Base-by-base conservation (phyloP, 2,797 vertebrate species). In the Vultur gryphus region DNA sequence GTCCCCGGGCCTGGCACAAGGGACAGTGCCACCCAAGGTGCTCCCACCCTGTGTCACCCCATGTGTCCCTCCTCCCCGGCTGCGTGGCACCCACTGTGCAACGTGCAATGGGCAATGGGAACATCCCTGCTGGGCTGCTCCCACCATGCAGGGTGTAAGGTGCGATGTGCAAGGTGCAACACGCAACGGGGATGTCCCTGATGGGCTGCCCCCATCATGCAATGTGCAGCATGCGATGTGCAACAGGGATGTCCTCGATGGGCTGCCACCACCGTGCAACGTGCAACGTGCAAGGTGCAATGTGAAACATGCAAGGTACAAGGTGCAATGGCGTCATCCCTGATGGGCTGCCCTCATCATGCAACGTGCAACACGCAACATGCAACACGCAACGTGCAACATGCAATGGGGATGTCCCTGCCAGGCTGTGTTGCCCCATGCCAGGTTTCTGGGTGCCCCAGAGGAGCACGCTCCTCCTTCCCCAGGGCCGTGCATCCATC, bases 81-180 rank as follows among this genome's bases (percentile, higher is more conserved):
- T 21, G n/a, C 3, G 2, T 0, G 6, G 26, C 10, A 58, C 16
- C 49, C 49, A 21, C 33, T 0, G 0, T 29, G 37, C 41, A 7
- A 24, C 1, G 1, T 20, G 61, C 28, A 8, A 14, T 1, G 18
- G 28, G 43, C 18, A 20, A 24, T 7, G 41, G 46, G 61, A 33
- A 24, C n/a, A 8, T 35, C 41, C 29, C 25, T 26, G 18, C 7
- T 13, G 35, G 20, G 57, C 25, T 72, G 24, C 20, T 8, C 10
- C 43, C 25, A 9, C 51, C 25, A 3, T 18, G 35, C 49, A 13
- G n/a, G 8, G 23, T 13, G 58, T 10, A 23, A 51, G 16, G 19
- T 58, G 62, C 35, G 15, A 15, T 1, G 16, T 46, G 55, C 43
- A 11, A 39, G 5, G 39, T 33, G 48, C 39, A 37, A 51, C 1